These are phyloP conservation scores for Corbicula japonica DNA, from an alignment of 2,888 invertebrate genomes.

Conservation along the genomic window DNA sequence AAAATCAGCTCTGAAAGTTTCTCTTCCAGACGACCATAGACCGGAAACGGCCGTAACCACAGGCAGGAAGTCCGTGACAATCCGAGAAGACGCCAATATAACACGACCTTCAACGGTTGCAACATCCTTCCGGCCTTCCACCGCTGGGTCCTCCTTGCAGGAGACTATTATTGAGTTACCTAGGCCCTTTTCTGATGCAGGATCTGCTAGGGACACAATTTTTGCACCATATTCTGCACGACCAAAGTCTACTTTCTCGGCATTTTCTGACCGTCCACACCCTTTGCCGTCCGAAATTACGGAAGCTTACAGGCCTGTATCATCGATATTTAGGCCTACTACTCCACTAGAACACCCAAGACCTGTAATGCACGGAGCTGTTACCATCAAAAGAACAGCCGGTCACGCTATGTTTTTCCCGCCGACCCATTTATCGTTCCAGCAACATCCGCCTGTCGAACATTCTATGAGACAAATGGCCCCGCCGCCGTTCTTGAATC, in stretches of 20 bases:
- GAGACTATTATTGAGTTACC: background rate
- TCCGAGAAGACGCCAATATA: constrained; percentile 39
- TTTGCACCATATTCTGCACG: constrained; percentile 39
- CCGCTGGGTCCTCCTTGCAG: background rate
- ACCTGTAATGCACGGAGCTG: constrained; percentile 43
- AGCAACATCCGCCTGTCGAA: constrained; percentile 10
- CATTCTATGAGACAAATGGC: constrained; percentile 27
- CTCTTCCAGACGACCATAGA: constrained; percentile 9
- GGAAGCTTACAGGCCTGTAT: constrained; percentile 40
- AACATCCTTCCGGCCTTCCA: constrained; percentile 21
- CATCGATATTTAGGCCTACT: constrained; percentile 27
- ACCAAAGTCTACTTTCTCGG: constrained; percentile 16
- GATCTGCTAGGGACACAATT: constrained; percentile 39
- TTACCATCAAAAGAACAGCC: constrained; percentile 34
- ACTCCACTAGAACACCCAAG: constrained; percentile 52
- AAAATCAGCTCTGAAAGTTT: constrained; percentile 30
- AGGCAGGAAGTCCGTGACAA: constrained; percentile 51
- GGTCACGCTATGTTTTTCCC: constrained; percentile 44
- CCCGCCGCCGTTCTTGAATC: constrained; percentile 44
- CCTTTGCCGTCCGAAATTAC: constrained; percentile 24
- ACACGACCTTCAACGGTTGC: constrained; percentile 39
- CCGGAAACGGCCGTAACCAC: constrained; percentile 24
- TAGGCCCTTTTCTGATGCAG: constrained; percentile 27
- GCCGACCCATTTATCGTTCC: constrained; percentile 35
- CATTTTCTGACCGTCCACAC: background rate